These are phyloP conservation scores for Ciconia boyciana DNA, from an alignment of 2,113 vertebrate genomes.

Conservation along the genomic window DNA sequence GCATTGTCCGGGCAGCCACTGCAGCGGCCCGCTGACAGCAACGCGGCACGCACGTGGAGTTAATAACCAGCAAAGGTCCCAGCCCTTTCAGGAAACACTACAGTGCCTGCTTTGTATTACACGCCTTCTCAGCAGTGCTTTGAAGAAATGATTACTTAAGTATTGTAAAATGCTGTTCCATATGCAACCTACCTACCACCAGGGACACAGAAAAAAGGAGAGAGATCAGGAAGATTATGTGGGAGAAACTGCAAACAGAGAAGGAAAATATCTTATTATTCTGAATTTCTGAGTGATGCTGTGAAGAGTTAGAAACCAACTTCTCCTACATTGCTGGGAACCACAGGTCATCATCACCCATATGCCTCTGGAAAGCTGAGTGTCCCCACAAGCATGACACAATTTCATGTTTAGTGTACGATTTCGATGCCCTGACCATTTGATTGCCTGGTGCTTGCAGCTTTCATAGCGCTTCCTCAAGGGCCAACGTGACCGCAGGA, in stretches of 20 bases:
- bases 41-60: fast-evolving
- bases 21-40: background rate
- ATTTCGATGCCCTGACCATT: background rate
- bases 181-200: background rate
- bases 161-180: background rate
- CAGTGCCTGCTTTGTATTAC: background rate
- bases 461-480: background rate
- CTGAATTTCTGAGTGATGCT: background rate
- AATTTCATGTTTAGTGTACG: background rate
- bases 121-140: background rate
- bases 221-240: background rate
- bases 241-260: background rate
- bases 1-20: background rate
- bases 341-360: background rate
- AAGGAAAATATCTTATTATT: background rate
- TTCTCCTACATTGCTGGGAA: background rate
- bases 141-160: background rate
- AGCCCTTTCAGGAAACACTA: background rate
- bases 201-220: background rate
- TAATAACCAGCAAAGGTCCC: background rate
- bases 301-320: background rate
- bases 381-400: background rate
- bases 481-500: background rate
- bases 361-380: background rate
- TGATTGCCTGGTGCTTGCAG: background rate